Percentiles rank a stretch among this genome's conserved stretches.
These are phyloP conservation scores for Oligia strigilis DNA, from an alignment of 2,888 invertebrate species.

Conservation along the genomic window DNA sequence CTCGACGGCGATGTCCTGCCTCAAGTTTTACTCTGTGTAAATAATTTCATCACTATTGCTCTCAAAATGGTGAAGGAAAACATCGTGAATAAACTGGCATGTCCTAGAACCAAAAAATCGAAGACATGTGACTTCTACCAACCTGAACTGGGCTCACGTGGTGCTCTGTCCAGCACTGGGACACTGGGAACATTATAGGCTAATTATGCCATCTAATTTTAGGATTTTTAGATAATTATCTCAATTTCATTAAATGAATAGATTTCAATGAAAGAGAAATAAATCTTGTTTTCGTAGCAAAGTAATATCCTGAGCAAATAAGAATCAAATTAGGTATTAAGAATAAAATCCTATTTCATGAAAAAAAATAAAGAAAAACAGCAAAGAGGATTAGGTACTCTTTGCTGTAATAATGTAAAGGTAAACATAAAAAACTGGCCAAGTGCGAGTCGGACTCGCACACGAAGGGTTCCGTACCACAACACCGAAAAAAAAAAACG, in stretches of 20 bases:
- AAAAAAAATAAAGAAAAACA: slow-evolving; percentile 1
- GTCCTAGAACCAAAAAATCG: too few relatives aligned
- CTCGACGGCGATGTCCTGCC: too few relatives aligned
- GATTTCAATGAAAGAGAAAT: slow-evolving; percentile 2
- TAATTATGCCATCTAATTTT: too few relatives aligned
- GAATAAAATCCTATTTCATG: background rate
- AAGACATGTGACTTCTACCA: background rate
- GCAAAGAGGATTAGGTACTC: background rate
- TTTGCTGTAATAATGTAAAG: background rate
- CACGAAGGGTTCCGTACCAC: too few relatives aligned
- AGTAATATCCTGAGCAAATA: background rate
- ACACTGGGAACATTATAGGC: background rate
- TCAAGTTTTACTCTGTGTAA: too few relatives aligned
- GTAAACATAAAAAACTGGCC: background rate
- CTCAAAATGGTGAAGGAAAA: too few relatives aligned
- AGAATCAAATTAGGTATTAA: background rate
- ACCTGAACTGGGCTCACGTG: background rate
- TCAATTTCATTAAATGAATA: slow-evolving; percentile 9
- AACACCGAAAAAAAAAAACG: too few relatives aligned
- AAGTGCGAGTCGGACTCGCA: too few relatives aligned
- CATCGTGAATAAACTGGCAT: too few relatives aligned
- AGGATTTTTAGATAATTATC: too few relatives aligned
- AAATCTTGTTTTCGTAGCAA: background rate
- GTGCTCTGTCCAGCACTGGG: background rate
- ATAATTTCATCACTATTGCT: background rate